Evolutionary conservation across 1,140 invertebrate species (phyloP).

Genomic region (Pristionchus pacificus): DNA sequence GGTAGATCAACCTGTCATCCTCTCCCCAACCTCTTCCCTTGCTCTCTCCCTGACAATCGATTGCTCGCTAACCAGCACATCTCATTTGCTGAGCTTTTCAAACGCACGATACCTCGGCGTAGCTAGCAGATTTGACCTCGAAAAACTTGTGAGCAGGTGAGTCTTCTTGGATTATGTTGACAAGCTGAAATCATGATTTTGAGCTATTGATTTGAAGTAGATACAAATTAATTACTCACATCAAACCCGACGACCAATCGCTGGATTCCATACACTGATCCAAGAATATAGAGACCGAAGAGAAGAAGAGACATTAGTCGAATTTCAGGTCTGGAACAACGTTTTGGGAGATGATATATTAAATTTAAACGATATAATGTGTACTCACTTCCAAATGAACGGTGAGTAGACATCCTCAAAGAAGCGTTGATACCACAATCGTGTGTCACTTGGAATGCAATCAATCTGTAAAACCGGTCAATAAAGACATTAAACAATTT

Average conservation of each 20-base stretch:
- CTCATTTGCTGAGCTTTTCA: too few relatives aligned
- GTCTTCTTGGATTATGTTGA: conserved; percentile 39
- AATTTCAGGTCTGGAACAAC: conserved; percentile 26
- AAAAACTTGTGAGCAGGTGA: conserved; percentile 39
- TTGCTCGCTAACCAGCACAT: too few relatives aligned
- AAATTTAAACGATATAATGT: too few relatives aligned
- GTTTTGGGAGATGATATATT: too few relatives aligned
- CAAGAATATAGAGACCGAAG: conserved; percentile 35
- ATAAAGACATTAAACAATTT: too few relatives aligned
- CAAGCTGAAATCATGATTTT: conserved; percentile 36
- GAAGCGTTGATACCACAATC: conserved; percentile 48
- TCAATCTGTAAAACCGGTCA: too few relatives aligned
- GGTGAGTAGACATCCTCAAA: conserved; percentile 44
- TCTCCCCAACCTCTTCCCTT: too few relatives aligned
- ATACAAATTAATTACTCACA: conserved; percentile 27
- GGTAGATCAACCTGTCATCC: too few relatives aligned
- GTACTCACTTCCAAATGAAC: conserved; percentile 31
- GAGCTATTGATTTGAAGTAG: background rate
- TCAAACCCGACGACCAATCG: conserved; percentile 46
- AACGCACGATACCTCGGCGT: too few relatives aligned
- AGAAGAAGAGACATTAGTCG: conserved; percentile 33
- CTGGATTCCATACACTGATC: conserved; percentile 33
- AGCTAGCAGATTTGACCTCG: conserved; percentile 32
- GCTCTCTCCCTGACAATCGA: too few relatives aligned
- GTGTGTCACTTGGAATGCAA: too few relatives aligned